Evolutionary conservation across 2,888 invertebrate genomes (phyloP), one percentile per base, ranked within the genome.

Genomic region (Drosophila ustulata): DNA sequence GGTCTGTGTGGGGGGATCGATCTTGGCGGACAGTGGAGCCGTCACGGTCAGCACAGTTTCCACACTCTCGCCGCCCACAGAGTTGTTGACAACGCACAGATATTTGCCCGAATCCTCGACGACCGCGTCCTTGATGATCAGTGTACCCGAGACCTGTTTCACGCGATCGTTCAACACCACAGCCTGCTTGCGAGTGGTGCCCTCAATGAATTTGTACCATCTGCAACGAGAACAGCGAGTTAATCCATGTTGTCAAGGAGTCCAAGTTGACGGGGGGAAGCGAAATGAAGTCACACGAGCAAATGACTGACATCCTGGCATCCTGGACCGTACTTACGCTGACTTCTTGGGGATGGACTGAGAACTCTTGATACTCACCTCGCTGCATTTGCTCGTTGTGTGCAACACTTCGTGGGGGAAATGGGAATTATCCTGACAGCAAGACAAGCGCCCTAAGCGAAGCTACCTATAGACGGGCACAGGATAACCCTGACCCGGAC

Each of bases 21-120:
- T 96, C 78, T 95, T 95, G 0, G 98, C 96, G 71, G 96, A 96
- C 66, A 98, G 92, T 0, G 98, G 98, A 57, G 98, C 98, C 6
- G 97, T 98, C 0, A 98, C 98, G 9, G 97, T 97, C 13, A 98
- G 93, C 3, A 97, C 97, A 3, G 98, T 98, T 91, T 97, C 97
- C 0, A 98, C 97, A 86, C 97, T 97, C 92, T 98, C 97, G 25
- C 97, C 97, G 37, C 98, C 98, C 50, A 98, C 97, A 0, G 97
- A 97, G 92, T 99, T 99, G 91, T 97, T 98, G 1, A 98, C 98
- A 73, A 98, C 97, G 92, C 98, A 98, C 71, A 97, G 93, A 91
- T 98, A 99, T 93, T 97, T 97, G 88, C 98, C 98, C 73, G 97
- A 97, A 92, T 99, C 98, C 88, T 96, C 96, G 45, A 98, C 97